Percentiles rank a stretch among this genome's conserved stretches.
Evolutionary conservation across 2,797 vertebrate genomes (phyloP).

Genomic region (Masticophis lateralis): DNA sequence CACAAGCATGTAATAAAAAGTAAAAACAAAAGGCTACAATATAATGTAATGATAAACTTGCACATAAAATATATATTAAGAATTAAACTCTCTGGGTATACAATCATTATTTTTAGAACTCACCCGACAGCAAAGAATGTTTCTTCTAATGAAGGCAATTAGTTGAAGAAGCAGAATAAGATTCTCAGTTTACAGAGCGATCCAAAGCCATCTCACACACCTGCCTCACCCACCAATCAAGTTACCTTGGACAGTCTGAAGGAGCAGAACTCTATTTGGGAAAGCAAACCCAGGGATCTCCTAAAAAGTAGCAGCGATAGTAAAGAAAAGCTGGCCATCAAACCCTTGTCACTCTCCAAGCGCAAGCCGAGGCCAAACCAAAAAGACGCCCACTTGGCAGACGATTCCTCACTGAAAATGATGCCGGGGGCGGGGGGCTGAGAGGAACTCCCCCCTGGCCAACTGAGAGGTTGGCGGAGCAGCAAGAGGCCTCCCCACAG

Average conservation of each 20-base stretch:
- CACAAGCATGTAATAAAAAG: neutral
- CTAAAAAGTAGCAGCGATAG: constrained; percentile 94
- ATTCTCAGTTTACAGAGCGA: too few species aligned
- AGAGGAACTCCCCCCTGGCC: too few species aligned
- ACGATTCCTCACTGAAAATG: too few species aligned
- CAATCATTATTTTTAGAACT: constrained; percentile 1
- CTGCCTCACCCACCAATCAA: too few species aligned
- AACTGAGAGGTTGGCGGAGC: too few species aligned
- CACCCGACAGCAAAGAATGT: constrained; percentile 4
- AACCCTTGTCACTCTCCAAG: constrained; percentile 81
- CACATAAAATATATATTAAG: neutral
- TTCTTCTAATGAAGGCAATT: neutral
- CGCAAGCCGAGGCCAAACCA: constrained; percentile 69
- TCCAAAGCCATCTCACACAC: too few species aligned
- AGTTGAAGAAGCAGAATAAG: neutral
- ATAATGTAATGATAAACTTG: neutral
- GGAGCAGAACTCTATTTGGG: constrained; percentile 80
- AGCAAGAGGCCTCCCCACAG: too few species aligned
- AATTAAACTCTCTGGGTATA: neutral
- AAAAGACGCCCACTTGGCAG: too few species aligned
- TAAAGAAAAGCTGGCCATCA: constrained; percentile 87
- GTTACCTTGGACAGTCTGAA: constrained; percentile 62
- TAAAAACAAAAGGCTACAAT: neutral
- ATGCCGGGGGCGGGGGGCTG: too few species aligned
- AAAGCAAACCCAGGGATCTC: constrained; percentile 80